Conservation (phyloP, 1,140 invertebrate species). For the Scaptomyza graminum region DNA sequence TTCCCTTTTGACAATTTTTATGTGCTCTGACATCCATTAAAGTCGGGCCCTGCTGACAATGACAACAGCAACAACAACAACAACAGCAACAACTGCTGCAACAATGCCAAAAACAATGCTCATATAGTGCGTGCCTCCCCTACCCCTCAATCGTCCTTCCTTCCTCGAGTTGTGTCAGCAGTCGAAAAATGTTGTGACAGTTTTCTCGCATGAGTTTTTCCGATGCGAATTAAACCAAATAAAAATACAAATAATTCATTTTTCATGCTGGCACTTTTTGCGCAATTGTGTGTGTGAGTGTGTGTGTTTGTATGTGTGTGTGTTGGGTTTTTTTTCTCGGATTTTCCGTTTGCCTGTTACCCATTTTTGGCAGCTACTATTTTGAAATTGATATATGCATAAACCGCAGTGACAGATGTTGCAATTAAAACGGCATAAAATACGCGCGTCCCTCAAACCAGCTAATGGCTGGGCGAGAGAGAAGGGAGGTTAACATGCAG, state of each 20-base stretch:
- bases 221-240: conserved; percentile 72
- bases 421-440: conserved; percentile 83
- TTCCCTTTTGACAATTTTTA: conserved; percentile 77
- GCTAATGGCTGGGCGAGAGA: conserved; percentile 36
- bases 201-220: conserved; percentile 56
- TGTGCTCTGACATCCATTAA: conserved; percentile 76
- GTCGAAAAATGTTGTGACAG: conserved; percentile 70
- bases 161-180: conserved; percentile 33
- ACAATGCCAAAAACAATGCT: conserved; percentile 54
- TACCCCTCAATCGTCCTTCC: conserved; percentile 30
- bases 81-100: conserved; percentile 43
- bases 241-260: conserved; percentile 79
- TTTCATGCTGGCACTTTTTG: conserved; percentile 58
- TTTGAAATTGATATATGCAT: conserved; percentile 82
- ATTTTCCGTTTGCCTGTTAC: conserved; percentile 48
- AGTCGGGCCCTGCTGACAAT: conserved; percentile 68
- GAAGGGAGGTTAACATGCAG: not conserved
- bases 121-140: conserved; percentile 54
- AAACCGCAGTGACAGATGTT: conserved; percentile 84
- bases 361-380: conserved; percentile 74
- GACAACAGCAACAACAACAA: conserved; percentile 63
- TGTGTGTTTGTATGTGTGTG: conserved; percentile 18
- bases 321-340: conserved; percentile 27
- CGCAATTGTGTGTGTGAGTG: conserved; percentile 10
- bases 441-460: conserved; percentile 41